Evolutionary conservation across 2,888 invertebrate genomes (phyloP), one percentile per base, ranked within the genome.

Genomic region (Coenonympha glycerion): DNA sequence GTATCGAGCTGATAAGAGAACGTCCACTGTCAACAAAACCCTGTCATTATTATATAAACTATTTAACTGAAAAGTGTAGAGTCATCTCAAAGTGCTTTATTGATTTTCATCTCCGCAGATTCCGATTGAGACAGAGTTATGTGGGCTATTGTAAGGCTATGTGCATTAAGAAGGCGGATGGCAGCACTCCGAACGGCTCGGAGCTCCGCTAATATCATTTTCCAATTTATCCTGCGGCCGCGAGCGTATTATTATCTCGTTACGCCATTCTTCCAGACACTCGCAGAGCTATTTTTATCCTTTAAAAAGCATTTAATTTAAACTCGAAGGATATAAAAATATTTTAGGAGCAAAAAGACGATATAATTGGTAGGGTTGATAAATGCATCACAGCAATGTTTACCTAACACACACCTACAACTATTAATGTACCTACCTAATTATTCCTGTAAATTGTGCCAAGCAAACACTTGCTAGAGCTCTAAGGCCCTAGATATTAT

Each of bases 11-110:
- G 70, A 70, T 84, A 85, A 85, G 83, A 83, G 82, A 71, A 72
- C 78, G 73, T 73, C 69, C 66, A 73, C 76, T 83, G 81, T 86
- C 86, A 85, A 84, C 83, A 85, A 85, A n/a, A 84, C 79, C 68
- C 66, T 72, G 66, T 69, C 63, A 71, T 77, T 76, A 72, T 64
- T 76, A 72, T 64, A 71, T 73, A 74, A 73, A 73, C 55, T 62
- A 56, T 60, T 59, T 61, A 62, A 62, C 53, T 59, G 60, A 62
- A 61, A 63, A 71, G 62, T 64, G 62, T 66, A 67, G 63, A 68
- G 59, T 65, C 66, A 71, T 75, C 70, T 71, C 62, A 60, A 70
- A 77, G 69, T 68, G 62, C 62, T 73, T n/a, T 85, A 86, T 85
- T 75, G 85, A 84, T 85, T 85, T 83, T 79, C 69, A 53, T 63